Evolutionary conservation across 2,888 invertebrate species (phyloP), one percentile per base, ranked within the genome.

Genomic region (Dryobotodes eremita): DNA sequence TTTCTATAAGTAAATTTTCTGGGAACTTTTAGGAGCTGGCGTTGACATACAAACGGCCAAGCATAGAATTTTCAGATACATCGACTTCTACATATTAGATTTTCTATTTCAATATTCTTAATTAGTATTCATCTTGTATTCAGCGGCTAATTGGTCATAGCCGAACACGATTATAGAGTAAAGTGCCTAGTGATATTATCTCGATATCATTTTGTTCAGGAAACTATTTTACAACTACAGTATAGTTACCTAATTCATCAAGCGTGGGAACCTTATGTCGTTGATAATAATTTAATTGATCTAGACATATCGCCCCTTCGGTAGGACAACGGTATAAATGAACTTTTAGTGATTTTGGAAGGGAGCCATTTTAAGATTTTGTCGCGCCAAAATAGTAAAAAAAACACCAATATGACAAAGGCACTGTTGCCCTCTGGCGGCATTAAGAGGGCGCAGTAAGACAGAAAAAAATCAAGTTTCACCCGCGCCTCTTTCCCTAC

Each of bases 281-380:
- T 17, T 75, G 26, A 81, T 46, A 42, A 53, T 46, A 59, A 75
- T 46, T n/a, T 59, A 57, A 65, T 79, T 65, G 50, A 26, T 17
- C 17, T 46, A 46, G 50, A 65, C 20, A 57, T 26, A 36, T 36
- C 31, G 31, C 31, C 1, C 31, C 31, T 36, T 36, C 31, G 31
- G 31, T 36, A 36, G 31, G 31, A 3, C 1, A 36, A 36, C 2
- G 31, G 31, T 3, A 36, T 36, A 36, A 1, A 1, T 36, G 31
- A 1, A 36, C 31, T 1, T 36, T 36, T 36, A 36, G 31, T 36
- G 31, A 36, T 36, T 36, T 36, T 36, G 3, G 2, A 36, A 3
- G 31, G 3, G 31, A 36, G 31, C 2, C 31, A 36, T 36, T 36
- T 36, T 36, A 36, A 36, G 31, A 36, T 36, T 36, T 36, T 36